Evolutionary conservation across 2,113 vertebrate genomes (phyloP).

Genomic region (Lasiurus borealis): DNA sequence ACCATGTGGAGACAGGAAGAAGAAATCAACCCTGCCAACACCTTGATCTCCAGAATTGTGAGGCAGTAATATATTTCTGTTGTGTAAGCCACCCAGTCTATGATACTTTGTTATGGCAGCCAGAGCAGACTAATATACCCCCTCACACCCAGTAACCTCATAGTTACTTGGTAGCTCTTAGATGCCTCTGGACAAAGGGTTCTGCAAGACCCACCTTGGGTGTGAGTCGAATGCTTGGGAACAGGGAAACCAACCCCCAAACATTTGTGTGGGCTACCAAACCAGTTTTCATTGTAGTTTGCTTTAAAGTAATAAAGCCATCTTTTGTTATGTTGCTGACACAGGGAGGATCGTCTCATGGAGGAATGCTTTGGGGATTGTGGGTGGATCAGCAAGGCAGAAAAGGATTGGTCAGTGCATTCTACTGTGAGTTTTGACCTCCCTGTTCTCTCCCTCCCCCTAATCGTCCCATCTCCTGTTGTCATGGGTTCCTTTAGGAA

Average conservation of each 20-base stretch:
- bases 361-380: background rate
- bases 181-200: background rate
- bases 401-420: background rate
- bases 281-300: background rate
- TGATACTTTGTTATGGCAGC: background rate
- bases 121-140: too few relatives aligned
- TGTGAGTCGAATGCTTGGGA: background rate
- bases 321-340: conserved; percentile 15
- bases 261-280: background rate
- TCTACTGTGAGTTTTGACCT: background rate
- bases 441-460: background rate
- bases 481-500: background rate
- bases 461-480: background rate
- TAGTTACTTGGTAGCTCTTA: background rate
- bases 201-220: background rate
- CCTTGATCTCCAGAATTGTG: background rate
- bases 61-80: background rate
- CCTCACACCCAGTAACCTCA: background rate
- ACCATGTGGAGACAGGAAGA: background rate
- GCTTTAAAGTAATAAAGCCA: conserved; percentile 10
- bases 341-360: background rate
- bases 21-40: background rate
- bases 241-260: conserved; percentile 2
- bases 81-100: background rate
- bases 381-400: background rate